Conservation (phyloP, 2,797 vertebrate species). For the Monodelphis domestica region DNA sequence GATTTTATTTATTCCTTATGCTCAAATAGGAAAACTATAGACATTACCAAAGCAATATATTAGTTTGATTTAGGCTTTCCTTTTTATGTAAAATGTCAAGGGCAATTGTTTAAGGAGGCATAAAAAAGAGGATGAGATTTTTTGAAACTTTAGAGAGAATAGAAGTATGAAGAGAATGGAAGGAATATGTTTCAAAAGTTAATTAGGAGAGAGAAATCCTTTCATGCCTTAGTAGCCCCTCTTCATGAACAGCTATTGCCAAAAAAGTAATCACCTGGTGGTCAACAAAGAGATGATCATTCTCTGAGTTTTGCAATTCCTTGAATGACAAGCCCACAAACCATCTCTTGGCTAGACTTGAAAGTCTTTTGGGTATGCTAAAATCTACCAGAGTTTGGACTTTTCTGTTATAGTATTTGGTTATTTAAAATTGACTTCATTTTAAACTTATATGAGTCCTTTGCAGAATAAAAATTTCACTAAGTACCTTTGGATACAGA, state of each 20-base stretch:
- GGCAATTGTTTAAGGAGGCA: neutral
- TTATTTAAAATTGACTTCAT: neutral
- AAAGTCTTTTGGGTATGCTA: neutral
- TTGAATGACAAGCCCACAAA: neutral
- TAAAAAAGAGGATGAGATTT: neutral
- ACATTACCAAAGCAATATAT: neutral
- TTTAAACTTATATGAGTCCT: neutral
- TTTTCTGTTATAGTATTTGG: neutral
- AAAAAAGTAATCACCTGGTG: neutral
- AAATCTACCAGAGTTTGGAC: neutral
- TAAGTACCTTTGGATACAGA: neutral
- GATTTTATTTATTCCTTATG: neutral
- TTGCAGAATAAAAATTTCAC: neutral
- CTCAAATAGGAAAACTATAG: neutral
- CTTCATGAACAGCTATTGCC: neutral
- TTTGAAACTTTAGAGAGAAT: neutral
- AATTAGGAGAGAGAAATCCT: constrained; percentile 1
- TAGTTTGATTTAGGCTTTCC: constrained; percentile 10
- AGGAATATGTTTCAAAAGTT: neutral
- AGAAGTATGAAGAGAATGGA: neutral
- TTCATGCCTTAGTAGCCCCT: neutral
- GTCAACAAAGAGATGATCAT: neutral
- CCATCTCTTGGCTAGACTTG: too few relatives aligned
- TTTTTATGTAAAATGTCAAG: constrained; percentile 23
- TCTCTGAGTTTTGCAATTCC: neutral